Percentiles rank a stretch among this genome's conserved stretches.
These are phyloP conservation scores for Enteromius paludinosus DNA, from an alignment of 2,797 vertebrate genomes.

Conservation along the genomic window DNA sequence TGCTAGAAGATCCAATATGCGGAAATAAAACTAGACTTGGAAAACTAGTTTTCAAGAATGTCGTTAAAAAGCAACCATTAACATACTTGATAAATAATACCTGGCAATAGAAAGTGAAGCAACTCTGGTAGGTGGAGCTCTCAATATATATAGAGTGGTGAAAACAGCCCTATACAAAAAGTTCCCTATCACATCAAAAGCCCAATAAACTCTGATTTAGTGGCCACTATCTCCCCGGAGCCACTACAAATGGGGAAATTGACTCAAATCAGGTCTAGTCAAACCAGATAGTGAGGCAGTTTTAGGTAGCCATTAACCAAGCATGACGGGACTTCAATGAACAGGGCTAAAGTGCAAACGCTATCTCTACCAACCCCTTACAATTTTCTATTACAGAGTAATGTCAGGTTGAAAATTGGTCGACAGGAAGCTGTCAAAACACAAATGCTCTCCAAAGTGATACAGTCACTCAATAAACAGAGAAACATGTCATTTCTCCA, in stretches of 20 bases:
- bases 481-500: slow-evolving; percentile 73
- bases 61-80: neutral
- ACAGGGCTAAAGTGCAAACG: slow-evolving; percentile 40
- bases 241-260: neutral
- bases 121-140: neutral
- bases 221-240: neutral
- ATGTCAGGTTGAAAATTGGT: slow-evolving; percentile 52
- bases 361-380: slow-evolving; percentile 41
- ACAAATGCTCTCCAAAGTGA: slow-evolving; percentile 55
- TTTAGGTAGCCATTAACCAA: slow-evolving; percentile 13
- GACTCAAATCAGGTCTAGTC: slow-evolving; percentile 26
- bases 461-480: slow-evolving; percentile 61
- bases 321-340: slow-evolving; percentile 32
- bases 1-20: neutral
- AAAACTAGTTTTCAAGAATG: neutral
- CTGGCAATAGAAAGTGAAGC: neutral
- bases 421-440: slow-evolving; percentile 62
- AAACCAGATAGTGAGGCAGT: neutral
- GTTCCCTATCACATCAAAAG: neutral
- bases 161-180: neutral
- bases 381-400: slow-evolving; percentile 52
- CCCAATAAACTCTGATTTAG: slow-evolving; percentile 10
- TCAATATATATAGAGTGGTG: neutral
- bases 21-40: neutral
- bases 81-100: neutral